Base-by-base conservation (phyloP, 2,113 vertebrate genomes). In the Candoia aspera region DNA sequence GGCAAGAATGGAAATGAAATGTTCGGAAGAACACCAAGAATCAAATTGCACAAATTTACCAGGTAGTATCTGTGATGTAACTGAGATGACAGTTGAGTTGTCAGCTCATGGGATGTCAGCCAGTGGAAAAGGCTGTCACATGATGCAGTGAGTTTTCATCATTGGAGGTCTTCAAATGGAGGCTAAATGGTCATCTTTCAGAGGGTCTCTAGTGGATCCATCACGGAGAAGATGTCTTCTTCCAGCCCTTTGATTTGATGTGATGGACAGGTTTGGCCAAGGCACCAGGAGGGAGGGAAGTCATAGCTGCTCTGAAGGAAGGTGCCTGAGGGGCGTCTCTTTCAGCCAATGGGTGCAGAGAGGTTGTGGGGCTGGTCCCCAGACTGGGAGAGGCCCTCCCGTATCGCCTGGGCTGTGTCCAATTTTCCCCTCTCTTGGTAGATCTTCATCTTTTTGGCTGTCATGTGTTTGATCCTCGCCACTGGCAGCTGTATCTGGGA, bases 401-500 rank as follows among this genome's bases (percentile, higher is more conserved):
- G n/a, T 79, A n/a, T 15, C 68, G 8, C 6, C 68, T 37, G 15
- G 15, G 68, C 68, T 19, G n/a, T 15, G 8, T 1, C 85, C 54
- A 19, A 17, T 49, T 85, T 10, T 46, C 8, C 2, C 11, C 60
- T 64, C 62, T 19, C 46, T 91, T 91, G 15, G 0, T 96, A 99
- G 99, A 99, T 99, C 94, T 99, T 99, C 90, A 98, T 97, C 11
- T 96, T 98, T 93, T 97, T 99, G 97, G 98, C 93, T 0, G 60
- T 94, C 86, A 98, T 99, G 98, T 99, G 99, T 95, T 93, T 98
- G 90, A 87, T 98, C 89, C 93, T 99, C 96, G 98, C 99, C 59
- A 93, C 99, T 58, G 98, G 98, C 37, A 99, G 99, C 93, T 96
- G 96, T 2, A 96, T 99, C 94, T 99, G 99, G 99, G 98, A 99